Conservation (phyloP, 1,140 invertebrate genomes). For the Littorina saxatilis region DNA sequence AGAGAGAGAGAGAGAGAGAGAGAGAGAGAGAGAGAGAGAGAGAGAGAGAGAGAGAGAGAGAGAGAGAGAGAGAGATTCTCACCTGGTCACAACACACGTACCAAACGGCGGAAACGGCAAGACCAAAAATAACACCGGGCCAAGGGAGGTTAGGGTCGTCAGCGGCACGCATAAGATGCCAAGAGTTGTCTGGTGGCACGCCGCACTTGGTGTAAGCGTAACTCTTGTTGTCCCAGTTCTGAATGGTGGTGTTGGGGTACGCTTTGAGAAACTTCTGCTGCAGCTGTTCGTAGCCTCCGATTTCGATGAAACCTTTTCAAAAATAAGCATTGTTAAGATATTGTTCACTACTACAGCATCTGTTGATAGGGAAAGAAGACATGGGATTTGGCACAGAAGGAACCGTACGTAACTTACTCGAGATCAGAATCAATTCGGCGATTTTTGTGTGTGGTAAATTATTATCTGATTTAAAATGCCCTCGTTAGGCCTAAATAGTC, state of each 20-base stretch:
- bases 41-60: too few species aligned
- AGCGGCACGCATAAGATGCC: conserved; percentile 76
- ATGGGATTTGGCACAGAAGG: too few species aligned
- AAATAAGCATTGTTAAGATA: too few species aligned
- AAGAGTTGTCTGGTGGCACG: conserved; percentile 74
- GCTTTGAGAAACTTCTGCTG: conserved; percentile 74
- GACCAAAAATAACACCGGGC: conserved; percentile 79
- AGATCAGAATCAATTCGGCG: background rate
- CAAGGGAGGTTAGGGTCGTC: conserved; percentile 77
- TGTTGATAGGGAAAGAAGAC: too few species aligned
- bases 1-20: too few species aligned
- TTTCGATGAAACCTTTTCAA: conserved; percentile 75
- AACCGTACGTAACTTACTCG: too few species aligned
- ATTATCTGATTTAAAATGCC: too few species aligned
- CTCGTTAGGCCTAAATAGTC: too few species aligned
- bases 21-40: too few species aligned
- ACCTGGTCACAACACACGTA: conserved; percentile 82
- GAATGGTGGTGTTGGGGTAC: conserved; percentile 66
- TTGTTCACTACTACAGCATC: too few species aligned
- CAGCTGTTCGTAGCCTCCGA: conserved; percentile 76
- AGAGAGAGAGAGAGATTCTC: too few species aligned
- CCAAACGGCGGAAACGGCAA: conserved; percentile 79
- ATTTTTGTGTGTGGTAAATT: background rate
- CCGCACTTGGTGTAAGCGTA: conserved; percentile 73
- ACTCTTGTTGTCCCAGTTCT: conserved; percentile 52